phyloP scores from a whole-genome alignment of 2,888 invertebrate species.

The Anthophora plumipes region DNA sequence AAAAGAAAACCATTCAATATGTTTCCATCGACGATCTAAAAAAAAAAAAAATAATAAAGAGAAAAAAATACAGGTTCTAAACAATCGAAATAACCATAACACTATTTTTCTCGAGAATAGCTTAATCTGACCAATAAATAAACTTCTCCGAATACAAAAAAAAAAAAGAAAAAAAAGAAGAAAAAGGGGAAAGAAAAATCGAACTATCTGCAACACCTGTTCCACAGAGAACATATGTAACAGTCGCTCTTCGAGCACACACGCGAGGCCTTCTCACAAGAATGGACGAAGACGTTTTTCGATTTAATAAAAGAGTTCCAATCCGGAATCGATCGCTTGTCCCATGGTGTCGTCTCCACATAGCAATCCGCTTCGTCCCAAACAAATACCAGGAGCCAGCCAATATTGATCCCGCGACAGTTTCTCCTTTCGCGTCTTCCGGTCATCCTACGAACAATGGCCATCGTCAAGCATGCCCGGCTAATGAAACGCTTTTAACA shows the following conservation, averaged over 20 bases:
- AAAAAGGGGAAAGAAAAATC: slow-evolving; percentile 19
- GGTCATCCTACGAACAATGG: slow-evolving; percentile 57
- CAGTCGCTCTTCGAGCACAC: slow-evolving; percentile 3
- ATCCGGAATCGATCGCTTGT: slow-evolving; percentile 62
- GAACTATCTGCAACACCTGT: slow-evolving; percentile 28
- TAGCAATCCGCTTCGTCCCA: slow-evolving; percentile 70
- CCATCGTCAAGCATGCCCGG: slow-evolving; percentile 31
- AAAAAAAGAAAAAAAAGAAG: neutral
- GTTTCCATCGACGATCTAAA: no score
- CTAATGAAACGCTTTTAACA: slow-evolving; percentile 61
- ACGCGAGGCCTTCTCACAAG: slow-evolving; percentile 41
- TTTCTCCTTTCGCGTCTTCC: slow-evolving; percentile 64
- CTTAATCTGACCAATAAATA: neutral
- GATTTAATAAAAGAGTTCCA: slow-evolving; percentile 66
- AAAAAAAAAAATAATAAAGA: no score
- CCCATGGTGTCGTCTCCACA: slow-evolving; percentile 51
- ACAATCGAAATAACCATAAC: neutral
- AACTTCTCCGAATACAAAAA: neutral
- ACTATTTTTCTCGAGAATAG: no score
- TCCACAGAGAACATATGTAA: slow-evolving; percentile 25
- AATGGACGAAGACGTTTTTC: slow-evolving; percentile 54
- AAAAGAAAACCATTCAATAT: no score
- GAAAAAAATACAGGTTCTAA: no score
- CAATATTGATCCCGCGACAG: slow-evolving; percentile 73
- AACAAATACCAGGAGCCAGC: slow-evolving; percentile 72